phyloP scores from a whole-genome alignment of 2,797 vertebrate species.

The Acanthis flammea region DNA sequence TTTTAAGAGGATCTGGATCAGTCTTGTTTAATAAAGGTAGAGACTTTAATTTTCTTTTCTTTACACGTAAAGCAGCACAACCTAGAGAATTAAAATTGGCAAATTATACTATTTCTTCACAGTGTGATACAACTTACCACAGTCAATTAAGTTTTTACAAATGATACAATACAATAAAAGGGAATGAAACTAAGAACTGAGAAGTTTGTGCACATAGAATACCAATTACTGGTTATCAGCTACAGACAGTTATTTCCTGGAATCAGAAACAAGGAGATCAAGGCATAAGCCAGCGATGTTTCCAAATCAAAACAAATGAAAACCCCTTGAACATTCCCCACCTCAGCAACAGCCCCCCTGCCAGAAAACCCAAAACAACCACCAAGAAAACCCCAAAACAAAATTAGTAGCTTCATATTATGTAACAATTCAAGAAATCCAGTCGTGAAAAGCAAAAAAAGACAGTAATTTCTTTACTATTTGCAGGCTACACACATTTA shows the following conservation, averaged over 20 bases:
- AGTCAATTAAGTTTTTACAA: not conserved
- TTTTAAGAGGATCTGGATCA: not conserved
- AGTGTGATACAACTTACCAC: not conserved
- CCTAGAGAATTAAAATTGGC: not conserved
- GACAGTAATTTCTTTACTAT: not conserved
- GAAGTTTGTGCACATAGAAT: not conserved
- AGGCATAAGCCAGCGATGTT: not conserved
- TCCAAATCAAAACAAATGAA: not conserved
- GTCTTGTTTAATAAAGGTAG: not conserved
- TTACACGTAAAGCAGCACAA: not conserved
- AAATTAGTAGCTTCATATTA: not conserved
- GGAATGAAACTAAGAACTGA: not conserved
- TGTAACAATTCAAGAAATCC: not conserved
- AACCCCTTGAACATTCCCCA: not conserved
- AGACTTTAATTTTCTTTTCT: not conserved
- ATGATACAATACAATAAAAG: not conserved
- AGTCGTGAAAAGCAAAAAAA: not conserved
- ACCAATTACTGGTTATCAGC: not conserved
- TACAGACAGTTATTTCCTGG: not conserved
- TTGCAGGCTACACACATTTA: not conserved
- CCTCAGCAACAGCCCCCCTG: not conserved
- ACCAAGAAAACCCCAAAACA: not conserved
- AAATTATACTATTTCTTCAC: not conserved
- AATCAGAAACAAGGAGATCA: not conserved
- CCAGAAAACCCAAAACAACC: not conserved